Evolutionary conservation across 2,888 invertebrate species (phyloP).

Genomic region (Pycnomerus fuliginosus): DNA sequence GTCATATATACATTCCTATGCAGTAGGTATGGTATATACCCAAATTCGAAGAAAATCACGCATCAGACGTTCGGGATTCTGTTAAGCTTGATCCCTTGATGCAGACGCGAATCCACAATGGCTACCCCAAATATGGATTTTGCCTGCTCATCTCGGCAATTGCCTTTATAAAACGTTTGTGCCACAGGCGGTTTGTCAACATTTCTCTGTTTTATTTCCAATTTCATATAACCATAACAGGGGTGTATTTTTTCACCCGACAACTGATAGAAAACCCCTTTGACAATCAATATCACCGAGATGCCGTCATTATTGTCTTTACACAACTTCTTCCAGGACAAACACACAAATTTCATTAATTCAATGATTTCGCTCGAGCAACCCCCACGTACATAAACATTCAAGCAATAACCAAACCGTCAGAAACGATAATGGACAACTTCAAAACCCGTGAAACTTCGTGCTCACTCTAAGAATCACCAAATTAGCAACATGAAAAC

Average conservation of each 20-base stretch:
- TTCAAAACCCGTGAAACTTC: too few species aligned
- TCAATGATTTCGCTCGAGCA: too few species aligned
- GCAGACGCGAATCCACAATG: slow-evolving; percentile 1
- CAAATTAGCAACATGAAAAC: too few species aligned
- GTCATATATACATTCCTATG: slow-evolving; percentile 14
- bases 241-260: slow-evolving; percentile 9
- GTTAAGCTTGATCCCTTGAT: slow-evolving; percentile 1
- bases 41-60: slow-evolving; percentile 19
- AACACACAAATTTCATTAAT: too few species aligned
- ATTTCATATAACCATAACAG: slow-evolving; percentile 16
- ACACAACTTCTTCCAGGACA: too few species aligned
- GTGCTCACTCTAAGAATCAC: too few species aligned
- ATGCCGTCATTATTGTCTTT: too few species aligned
- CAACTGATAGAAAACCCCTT: slow-evolving; percentile 18
- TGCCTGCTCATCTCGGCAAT: slow-evolving; percentile 7
- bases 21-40: slow-evolving; percentile 8
- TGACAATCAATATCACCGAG: too few species aligned
- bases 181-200: slow-evolving; percentile 21
- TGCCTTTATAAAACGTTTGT: slow-evolving; percentile 11
- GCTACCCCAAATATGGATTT: slow-evolving; percentile 4
- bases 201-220: slow-evolving; percentile 21
- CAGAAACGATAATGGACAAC: too few species aligned
- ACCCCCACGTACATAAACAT: too few species aligned
- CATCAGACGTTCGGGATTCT: slow-evolving; percentile 8
- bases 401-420: too few species aligned